Base-by-base conservation (phyloP, 2,888 invertebrate genomes). In the Sesamia inferens region DNA sequence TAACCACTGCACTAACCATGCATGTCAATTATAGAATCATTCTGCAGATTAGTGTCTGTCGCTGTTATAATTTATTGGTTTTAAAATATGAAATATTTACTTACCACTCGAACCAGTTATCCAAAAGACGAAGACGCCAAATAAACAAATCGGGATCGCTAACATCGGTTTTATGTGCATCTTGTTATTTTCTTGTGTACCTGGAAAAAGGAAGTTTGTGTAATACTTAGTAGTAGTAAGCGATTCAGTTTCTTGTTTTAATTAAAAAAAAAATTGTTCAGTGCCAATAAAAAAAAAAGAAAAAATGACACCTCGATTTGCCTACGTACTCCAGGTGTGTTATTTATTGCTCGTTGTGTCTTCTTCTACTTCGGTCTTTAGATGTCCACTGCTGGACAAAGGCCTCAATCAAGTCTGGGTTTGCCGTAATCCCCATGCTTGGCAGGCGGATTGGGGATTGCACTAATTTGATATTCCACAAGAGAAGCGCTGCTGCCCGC, bases 41-140 rank as follows among this genome's bases (percentile, higher is more conserved):
- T 3, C 44, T 2, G 13, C 5, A 13, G 44, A 13, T 44, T 13
- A 13, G 3, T 22, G 22, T 55, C 7, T 13, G 55, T 7, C 14
- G 7, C 7, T 14, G 14, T 24, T 0, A 14, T 57, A 7, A 3
- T 57, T 57, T 24, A 10, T 57, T 57, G 7, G 57, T 24, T 24
- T 24, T 57, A 24, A 10, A 16, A 16, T 31, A 58, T 16, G 0
- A 10, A 62, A 22, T 44, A 39, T 24, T 39, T 54, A 13, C 79
- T 84, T 69, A 92, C 92, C 92, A 59, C 86, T 78, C 5, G 92
- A 91, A 74, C 91, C 90, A 74, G 91, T 88, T 80, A 88, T 89
- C 91, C 91, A 92, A 55, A 90, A 76, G 5, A 90, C 61, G 81
- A 89, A 86, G 47, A 88, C 78, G 0, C 76, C 87, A 67, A 84